Evolutionary conservation across 2,113 vertebrate genomes (phyloP).

Genomic region (Megaptera novaeangliae): DNA sequence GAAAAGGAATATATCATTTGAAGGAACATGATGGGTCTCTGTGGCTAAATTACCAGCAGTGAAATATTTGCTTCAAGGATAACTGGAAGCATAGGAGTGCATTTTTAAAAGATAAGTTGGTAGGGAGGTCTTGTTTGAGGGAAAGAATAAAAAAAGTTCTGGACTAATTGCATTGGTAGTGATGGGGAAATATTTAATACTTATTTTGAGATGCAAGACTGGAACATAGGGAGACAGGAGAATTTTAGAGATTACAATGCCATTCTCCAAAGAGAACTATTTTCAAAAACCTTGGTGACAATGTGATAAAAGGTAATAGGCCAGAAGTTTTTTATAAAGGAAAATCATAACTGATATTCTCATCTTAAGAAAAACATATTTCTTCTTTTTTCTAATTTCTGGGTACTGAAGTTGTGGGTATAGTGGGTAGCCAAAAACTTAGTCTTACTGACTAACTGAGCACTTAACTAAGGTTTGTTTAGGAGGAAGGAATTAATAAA

Average conservation of each 20-base stretch:
- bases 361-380: not conserved
- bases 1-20: not conserved
- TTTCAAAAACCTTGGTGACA: not conserved
- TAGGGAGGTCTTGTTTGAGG: not conserved
- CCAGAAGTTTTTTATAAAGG: not conserved
- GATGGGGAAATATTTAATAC: not conserved
- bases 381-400: not conserved
- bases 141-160: not conserved
- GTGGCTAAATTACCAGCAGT: not conserved
- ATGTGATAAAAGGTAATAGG: not conserved
- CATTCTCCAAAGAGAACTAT: not conserved
- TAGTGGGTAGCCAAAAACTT: not conserved
- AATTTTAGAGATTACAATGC: not conserved
- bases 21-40: not conserved
- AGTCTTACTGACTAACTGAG: not conserved
- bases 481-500: not conserved
- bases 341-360: not conserved
- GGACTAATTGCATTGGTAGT: not conserved
- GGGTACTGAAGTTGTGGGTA: not conserved
- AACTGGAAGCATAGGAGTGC: not conserved
- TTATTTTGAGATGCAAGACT: not conserved
- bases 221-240: not conserved
- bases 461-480: not conserved
- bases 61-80: not conserved
- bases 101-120: not conserved